Evolutionary conservation across 64 coral and sea anemone genomes (phyloP), one percentile per base, ranked within the genome.

Genomic region (Actinia equina): DNA sequence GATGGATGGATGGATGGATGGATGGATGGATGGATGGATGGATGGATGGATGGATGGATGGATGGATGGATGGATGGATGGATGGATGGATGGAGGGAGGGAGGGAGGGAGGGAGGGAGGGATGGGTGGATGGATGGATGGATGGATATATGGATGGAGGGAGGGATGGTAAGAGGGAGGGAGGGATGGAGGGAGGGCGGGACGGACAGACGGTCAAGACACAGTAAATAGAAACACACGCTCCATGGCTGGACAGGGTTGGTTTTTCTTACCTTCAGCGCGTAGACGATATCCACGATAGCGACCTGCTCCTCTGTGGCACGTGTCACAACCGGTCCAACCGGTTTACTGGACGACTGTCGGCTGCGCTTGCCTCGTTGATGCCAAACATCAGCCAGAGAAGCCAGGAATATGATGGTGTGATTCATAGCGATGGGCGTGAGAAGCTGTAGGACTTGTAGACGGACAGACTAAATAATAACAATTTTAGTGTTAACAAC

Each of bases 331-430:
- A 91, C 82, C 37, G 46, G 51, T 20, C 57, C 61, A 44, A 84
- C 86, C 16, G 88, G n/a, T 82, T 89, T 92, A 2, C 70, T 64
- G 43, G 51, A 56, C 82, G 84, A 83, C 20, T 79, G 69, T 52
- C 88, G 59, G 65, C 82, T 54, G 69, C 93, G 60, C 37, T 94
- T 84, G 46, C 88, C 86, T 87, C 91, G 89, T 62, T 92, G 89
- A 70, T 98, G 85, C 96, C 96, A 98, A 53, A 98, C 96, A 86
- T 98, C 96, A 6, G 96, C 96, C 16, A 98, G 87, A 18, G 96
- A 98, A 43, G 96, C 96, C 51, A 98, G 80, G 70, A 98, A 94
- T 19, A 98, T 84, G 20, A 98, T 98, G 7, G 93, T 98, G 25
- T 98, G 96, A 23, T 91, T 92, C 96, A 98, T 98, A 22, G 90